Evolutionary conservation across 2,888 invertebrate species (phyloP), one percentile per base, ranked within the genome.

Genomic region (Mythimna lalbum): DNA sequence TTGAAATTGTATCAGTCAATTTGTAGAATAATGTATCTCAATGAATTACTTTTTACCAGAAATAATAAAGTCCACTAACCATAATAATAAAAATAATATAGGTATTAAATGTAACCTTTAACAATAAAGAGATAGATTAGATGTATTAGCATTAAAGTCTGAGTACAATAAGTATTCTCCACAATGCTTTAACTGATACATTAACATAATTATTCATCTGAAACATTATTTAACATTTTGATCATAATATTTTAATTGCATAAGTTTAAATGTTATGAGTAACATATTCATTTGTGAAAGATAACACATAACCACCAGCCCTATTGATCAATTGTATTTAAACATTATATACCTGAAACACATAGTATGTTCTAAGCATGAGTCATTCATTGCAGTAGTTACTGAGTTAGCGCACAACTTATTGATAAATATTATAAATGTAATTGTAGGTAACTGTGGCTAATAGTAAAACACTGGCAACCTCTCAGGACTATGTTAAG

Each of bases 121-220:
- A 62, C 31, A 4, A 39, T 77, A 62, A 43, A 47, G 50, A 70
- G 17, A 43, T 62, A 47, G 53, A 67, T 59, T 27, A 47, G 47
- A 64, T 55, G 27, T n/a, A 61, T 76, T 76, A 70, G 61, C n/a
- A 67, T 76, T 57, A 67, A 81, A 81, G 81, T 78, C 80, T 80
- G 76, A 78, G 49, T 76, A 78, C 66, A 57, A 53, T 70, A 76
- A 69, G 81, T 74, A 56, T 60, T 62, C 63, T 63, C 33, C 21
- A 59, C 7, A 43, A 50, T 59, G 36, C 43, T 55, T 43, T 55
- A 50, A 50, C 36, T 21, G 43, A 43, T 60, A 14, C 17, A 33
- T 33, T 33, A 33, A 33, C 33, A 50, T 36, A 52, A 12, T 23
- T 5, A 21, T 56, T 73, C 10, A 33, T 66, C 1, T 6, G 14